A percentile compares a stretch with the other conserved stretches of the same genome.
Evolutionary conservation across 2,888 invertebrate genomes (phyloP).

Genomic region (Anagyrus pseudococci): DNA sequence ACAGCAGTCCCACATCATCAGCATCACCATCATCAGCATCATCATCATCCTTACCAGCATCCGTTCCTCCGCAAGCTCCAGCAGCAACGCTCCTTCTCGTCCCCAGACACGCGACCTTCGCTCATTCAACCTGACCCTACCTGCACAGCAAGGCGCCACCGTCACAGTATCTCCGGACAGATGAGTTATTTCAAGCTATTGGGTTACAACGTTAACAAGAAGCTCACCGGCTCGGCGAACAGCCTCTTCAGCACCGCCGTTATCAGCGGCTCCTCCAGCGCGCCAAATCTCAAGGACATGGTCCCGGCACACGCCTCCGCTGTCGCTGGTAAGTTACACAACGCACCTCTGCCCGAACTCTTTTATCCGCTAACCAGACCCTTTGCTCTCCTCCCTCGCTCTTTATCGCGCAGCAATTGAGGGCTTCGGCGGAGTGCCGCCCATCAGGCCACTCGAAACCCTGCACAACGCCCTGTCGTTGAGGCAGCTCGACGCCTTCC

Average conservation of each 20-base stretch:
- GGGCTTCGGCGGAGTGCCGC: conserved; percentile 91
- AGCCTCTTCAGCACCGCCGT: conserved; percentile 96
- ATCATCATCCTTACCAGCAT: conserved; percentile 35
- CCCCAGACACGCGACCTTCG: conserved; percentile 60
- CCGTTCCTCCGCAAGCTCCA: conserved; percentile 50
- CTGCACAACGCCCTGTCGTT: conserved; percentile 95
- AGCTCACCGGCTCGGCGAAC: conserved; percentile 74
- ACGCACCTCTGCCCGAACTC: neutral
- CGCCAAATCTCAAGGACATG: conserved; percentile 88
- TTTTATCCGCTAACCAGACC: neutral
- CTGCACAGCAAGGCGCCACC: conserved; percentile 78
- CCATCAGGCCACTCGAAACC: conserved; percentile 95
- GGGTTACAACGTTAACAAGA: conserved; percentile 78
- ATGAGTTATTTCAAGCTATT: conserved; percentile 92
- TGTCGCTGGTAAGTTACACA: conserved; percentile 71
- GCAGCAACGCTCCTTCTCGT: conserved; percentile 58
- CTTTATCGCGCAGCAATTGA: conserved; percentile 68
- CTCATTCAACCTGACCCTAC: conserved; percentile 61
- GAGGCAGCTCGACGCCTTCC: conserved; percentile 87
- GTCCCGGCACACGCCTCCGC: conserved; percentile 77
- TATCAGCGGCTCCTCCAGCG: conserved; percentile 92
- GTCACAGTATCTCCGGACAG: conserved; percentile 96
- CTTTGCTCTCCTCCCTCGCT: no score
- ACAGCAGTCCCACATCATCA: no score
- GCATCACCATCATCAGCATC: neutral